Conservation (phyloP, 2,888 invertebrate genomes). For the Ischnura elegans region DNA sequence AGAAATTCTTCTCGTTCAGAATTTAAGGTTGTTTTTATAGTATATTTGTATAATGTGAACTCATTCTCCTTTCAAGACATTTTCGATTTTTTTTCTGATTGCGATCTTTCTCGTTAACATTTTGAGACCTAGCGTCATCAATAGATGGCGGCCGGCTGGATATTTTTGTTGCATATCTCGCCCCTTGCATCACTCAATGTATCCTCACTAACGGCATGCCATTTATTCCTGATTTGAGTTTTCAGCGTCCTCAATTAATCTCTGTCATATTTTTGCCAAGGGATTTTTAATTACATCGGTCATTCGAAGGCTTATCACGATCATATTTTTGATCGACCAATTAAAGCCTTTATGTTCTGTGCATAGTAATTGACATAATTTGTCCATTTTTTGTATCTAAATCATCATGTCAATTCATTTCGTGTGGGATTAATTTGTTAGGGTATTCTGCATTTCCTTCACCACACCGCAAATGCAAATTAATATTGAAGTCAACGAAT, state of each 20-base stretch:
- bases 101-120: not conserved
- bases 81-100: not conserved
- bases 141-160: no score
- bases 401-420: not conserved
- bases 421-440: constrained; percentile 11
- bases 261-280: not conserved
- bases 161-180: no score
- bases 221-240: not conserved
- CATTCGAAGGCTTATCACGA: not conserved
- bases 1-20: no score
- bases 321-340: not conserved
- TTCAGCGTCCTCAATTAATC: not conserved
- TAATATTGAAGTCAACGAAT: not conserved
- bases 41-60: no score
- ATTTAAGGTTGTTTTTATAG: no score
- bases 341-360: not conserved
- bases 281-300: not conserved
- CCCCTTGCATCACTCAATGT: no score
- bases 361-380: not conserved
- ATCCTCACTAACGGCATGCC: no score
- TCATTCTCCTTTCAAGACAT: no score
- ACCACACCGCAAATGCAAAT: not conserved
- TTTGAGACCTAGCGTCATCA: no score
- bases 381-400: not conserved
- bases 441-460: not conserved